Evolutionary conservation across 2,113 vertebrate genomes (phyloP).

Genomic region (Poeciliopsis prolifica): DNA sequence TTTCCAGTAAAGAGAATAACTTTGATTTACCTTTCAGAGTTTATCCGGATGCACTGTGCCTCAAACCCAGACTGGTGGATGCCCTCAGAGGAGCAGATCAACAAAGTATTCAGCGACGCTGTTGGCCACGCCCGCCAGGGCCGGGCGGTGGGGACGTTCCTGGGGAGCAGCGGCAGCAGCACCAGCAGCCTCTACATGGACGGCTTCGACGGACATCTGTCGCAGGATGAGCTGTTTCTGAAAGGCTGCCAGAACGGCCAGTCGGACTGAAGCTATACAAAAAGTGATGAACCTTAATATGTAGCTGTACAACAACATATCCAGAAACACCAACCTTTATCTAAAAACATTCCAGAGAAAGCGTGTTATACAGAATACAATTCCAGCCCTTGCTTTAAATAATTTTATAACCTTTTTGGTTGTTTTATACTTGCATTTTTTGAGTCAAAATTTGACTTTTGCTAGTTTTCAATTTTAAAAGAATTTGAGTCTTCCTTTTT

Average conservation of each 20-base stretch:
- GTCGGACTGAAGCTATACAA: conserved; percentile 82
- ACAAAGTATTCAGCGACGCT: conserved; percentile 98
- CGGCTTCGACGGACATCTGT: conserved; percentile 86
- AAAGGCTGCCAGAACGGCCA: conserved; percentile 87
- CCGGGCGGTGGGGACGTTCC: conserved; percentile 92
- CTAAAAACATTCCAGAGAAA: conserved; percentile 68
- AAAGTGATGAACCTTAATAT: conserved; percentile 31
- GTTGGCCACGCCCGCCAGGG: conserved; percentile 97
- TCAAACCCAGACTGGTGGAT: conserved; percentile 99
- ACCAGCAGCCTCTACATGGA: conserved; percentile 91
- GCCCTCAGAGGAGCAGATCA: conserved; percentile 98
- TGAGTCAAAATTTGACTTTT: conserved; percentile 26
- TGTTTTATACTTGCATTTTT: conserved; percentile 48
- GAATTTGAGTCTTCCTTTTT: conserved; percentile 61
- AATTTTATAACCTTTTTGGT: conserved; percentile 48
- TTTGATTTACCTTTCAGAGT: conserved; percentile 80
- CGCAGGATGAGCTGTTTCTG: conserved; percentile 87
- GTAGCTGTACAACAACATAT: conserved; percentile 66
- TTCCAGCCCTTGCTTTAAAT: conserved; percentile 16
- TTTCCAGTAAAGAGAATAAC: not conserved
- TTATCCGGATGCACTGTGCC: conserved; percentile 99
- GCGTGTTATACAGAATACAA: conserved; percentile 29
- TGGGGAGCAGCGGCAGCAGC: conserved; percentile 80
- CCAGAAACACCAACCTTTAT: conserved; percentile 51
- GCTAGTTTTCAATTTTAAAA: conserved; percentile 24